Base-by-base conservation (phyloP, 1,140 invertebrate genomes). In the Drosophila subobscura region DNA sequence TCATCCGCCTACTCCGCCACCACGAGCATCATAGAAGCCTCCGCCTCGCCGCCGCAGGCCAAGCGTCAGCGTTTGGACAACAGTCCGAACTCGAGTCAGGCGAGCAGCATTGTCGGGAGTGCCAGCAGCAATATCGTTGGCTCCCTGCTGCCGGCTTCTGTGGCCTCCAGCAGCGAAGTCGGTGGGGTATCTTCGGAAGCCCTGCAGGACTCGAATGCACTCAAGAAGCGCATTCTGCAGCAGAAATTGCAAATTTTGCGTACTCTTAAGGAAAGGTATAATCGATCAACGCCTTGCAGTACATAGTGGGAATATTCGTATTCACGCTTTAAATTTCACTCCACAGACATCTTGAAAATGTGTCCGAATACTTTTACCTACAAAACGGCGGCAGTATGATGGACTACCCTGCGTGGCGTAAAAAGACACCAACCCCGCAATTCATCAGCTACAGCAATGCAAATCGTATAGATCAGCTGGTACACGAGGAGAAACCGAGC, bases 311-410 rank as follows among this genome's bases (percentile, higher is more conserved):
- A 7, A 3, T 23, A 4, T 6, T 3, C 12, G 40, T 42, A 1
- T 14, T 22, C 2, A 5, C 14, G 20, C 1, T 41, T 20, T 5
- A n/a, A 27, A 8, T n/a, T 10, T 3, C 1, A 0, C 1, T 47
- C 14, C 3, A 44, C 54, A 94, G 94, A 86, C 97, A 97, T 92
- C 94, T 94, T 76, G 97, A 98, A 86, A 94, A 96, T 92, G 93
- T 96, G 72, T 94, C 96, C 50, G 97, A 98, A 92, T 92, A 96
- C 53, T 98, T 95, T 93, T 97, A 96, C 92, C 93, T 98, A 44
- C 95, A 97, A 92, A 94, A 94, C 79, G 95, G 95, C 66, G 96
- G 96, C 40, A 97, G 97, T 92, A 94, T 98, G 92, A 95, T 97
- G 94, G 97, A 98, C 90, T 97, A 95, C 91, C 93, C 94, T 77